Evolutionary conservation across 1,140 invertebrate genomes (phyloP).

Genomic region (Araneus ventricosus): DNA sequence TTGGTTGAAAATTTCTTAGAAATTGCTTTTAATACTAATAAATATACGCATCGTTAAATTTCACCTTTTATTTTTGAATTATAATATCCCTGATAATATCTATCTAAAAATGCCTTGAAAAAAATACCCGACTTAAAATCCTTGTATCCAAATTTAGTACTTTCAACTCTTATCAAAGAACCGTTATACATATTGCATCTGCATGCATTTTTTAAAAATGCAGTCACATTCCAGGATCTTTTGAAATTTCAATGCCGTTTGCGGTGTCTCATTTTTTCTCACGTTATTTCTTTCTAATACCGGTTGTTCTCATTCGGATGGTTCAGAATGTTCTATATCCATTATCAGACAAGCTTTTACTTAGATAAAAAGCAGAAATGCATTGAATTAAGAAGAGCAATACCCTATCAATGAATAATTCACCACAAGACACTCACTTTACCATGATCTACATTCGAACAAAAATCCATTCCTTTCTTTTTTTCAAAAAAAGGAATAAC

Average conservation of each 20-base stretch:
- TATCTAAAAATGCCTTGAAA: too few species aligned
- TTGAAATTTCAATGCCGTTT: background rate
- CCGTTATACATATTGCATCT: too few species aligned
- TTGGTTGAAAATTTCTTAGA: too few species aligned
- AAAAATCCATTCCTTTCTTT: background rate
- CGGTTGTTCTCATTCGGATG: background rate
- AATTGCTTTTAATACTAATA: too few species aligned
- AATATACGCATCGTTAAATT: too few species aligned
- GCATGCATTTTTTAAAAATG: too few species aligned
- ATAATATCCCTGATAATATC: too few species aligned
- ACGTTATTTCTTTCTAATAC: background rate
- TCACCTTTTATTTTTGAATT: too few species aligned
- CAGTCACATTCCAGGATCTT: too few species aligned
- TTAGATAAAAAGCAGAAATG: background rate
- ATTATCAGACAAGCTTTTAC: background rate
- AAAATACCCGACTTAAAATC: too few species aligned
- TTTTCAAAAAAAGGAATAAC: background rate
- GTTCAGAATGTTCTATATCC: background rate
- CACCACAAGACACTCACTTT: background rate
- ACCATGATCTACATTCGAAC: background rate
- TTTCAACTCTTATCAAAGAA: too few species aligned
- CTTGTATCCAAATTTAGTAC: too few species aligned
- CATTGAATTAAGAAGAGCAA: background rate
- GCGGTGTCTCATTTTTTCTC: background rate
- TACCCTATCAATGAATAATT: slow-evolving; percentile 42